phyloP scores from a whole-genome alignment of 2,113 vertebrate genomes.

The Dipodomys stephensi region DNA sequence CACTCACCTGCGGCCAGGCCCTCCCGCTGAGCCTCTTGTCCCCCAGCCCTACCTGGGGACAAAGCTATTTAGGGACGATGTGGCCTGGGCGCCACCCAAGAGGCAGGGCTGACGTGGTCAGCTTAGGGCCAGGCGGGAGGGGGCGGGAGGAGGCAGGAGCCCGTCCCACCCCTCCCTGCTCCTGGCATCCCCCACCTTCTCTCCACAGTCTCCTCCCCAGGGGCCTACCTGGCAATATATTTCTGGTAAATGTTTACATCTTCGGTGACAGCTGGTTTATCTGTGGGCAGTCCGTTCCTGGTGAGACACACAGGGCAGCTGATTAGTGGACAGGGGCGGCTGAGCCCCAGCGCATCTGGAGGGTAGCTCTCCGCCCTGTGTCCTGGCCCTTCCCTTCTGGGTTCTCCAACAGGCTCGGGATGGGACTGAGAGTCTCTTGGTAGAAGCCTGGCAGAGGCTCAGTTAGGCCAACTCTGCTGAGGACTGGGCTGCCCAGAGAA shows the following conservation, averaged over 20 bases:
- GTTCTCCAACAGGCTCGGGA: background rate
- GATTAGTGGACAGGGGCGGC: constrained; percentile 82
- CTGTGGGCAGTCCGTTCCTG: constrained; percentile 98
- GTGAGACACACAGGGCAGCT: constrained; percentile 89
- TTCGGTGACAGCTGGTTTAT: constrained; percentile 96
- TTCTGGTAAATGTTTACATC: constrained; percentile 99
- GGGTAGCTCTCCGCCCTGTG: constrained; percentile 55
- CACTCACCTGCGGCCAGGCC: background rate
- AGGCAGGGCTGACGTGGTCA: background rate
- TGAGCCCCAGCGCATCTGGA: background rate
- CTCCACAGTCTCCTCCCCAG: constrained; percentile 70
- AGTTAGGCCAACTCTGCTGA: background rate
- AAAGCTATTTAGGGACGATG: background rate
- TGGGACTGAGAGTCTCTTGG: background rate
- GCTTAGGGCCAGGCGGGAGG: background rate
- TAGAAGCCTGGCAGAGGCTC: background rate
- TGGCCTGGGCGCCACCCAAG: background rate
- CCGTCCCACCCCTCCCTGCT: constrained; percentile 72
- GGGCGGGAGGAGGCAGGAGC: background rate
- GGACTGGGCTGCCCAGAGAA: background rate
- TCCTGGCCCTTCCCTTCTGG: background rate
- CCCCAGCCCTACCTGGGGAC: background rate
- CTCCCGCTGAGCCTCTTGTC: background rate
- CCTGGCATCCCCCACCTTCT: constrained; percentile 52
- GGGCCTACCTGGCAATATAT: constrained; percentile 99